Evolutionary conservation across 2,888 invertebrate species (phyloP).

Genomic region (Caenorhabditis wallacei): DNA sequence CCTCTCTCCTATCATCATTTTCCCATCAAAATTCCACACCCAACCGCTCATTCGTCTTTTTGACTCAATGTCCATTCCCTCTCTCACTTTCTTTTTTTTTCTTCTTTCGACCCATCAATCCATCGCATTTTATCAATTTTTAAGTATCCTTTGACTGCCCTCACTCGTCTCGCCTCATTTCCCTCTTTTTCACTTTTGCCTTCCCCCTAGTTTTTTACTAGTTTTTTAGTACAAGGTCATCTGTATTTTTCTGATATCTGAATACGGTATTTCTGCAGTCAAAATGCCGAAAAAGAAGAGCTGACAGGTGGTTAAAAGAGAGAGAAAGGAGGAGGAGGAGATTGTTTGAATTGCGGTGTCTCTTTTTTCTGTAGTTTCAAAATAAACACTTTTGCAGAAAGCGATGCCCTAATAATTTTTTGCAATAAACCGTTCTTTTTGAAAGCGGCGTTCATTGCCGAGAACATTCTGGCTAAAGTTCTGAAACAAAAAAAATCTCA

Average conservation of each 20-base stretch:
- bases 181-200: neutral
- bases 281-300: slow-evolving; percentile 34
- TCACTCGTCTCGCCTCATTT: slow-evolving; percentile 39
- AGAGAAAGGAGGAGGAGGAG: neutral
- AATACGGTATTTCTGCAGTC: too few species aligned
- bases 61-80: slow-evolving; percentile 13
- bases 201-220: neutral
- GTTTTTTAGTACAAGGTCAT: slow-evolving; percentile 2
- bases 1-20: slow-evolving; percentile 1
- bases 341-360: slow-evolving; percentile 48
- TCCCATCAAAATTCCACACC: slow-evolving; percentile 10
- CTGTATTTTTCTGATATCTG: neutral
- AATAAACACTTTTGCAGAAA: slow-evolving; percentile 39
- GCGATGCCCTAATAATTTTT: too few species aligned
- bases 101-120: slow-evolving; percentile 48
- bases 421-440: too few species aligned
- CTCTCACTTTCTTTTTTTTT: neutral
- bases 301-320: slow-evolving; percentile 12
- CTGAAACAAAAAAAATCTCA: too few species aligned
- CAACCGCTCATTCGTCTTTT: slow-evolving; percentile 59
- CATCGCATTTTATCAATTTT: slow-evolving; percentile 63
- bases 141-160: slow-evolving; percentile 36
- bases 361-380: slow-evolving; percentile 30
- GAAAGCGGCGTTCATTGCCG: too few species aligned
- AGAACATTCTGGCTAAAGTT: too few species aligned